Percentiles rank a stretch among this genome's conserved stretches.
phyloP scores from a whole-genome alignment of 30 jellyfish, hydroid and myxozoan species.

The Mastigias papua region DNA sequence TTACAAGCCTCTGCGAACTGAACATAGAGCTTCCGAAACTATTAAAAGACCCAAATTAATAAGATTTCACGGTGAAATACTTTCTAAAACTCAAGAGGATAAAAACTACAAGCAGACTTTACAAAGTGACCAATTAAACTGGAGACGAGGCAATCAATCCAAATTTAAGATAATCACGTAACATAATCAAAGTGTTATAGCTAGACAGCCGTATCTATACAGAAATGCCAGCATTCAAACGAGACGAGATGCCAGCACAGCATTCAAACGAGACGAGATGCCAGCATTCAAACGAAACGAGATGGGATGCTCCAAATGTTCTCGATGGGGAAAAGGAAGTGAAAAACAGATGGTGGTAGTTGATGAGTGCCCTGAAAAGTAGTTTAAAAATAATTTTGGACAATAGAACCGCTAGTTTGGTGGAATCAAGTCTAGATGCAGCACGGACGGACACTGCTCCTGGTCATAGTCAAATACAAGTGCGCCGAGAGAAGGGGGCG shows the following conservation, averaged over 20 bases:
- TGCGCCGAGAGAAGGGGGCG: too few species aligned
- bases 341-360: too few species aligned
- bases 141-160: constrained; percentile 54
- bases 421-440: too few species aligned
- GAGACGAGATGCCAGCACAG: too few species aligned
- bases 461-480: too few species aligned
- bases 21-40: constrained; percentile 44
- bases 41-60: constrained; percentile 30
- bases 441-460: too few species aligned
- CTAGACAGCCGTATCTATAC: not conserved
- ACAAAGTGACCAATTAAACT: constrained; percentile 32
- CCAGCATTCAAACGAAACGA: not conserved
- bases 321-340: too few species aligned
- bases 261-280: not conserved
- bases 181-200: not conserved
- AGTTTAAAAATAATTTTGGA: too few species aligned
- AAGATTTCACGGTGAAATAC: constrained; percentile 66
- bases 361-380: too few species aligned
- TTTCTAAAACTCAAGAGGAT: constrained; percentile 47
- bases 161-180: constrained; percentile 14
- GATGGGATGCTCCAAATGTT: not conserved
- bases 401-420: too few species aligned
- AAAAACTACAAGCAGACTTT: constrained; percentile 14
- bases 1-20: constrained; percentile 45
- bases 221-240: not conserved